phyloP scores from a whole-genome alignment of 1,140 invertebrate genomes.

The Cydia pomonella region DNA sequence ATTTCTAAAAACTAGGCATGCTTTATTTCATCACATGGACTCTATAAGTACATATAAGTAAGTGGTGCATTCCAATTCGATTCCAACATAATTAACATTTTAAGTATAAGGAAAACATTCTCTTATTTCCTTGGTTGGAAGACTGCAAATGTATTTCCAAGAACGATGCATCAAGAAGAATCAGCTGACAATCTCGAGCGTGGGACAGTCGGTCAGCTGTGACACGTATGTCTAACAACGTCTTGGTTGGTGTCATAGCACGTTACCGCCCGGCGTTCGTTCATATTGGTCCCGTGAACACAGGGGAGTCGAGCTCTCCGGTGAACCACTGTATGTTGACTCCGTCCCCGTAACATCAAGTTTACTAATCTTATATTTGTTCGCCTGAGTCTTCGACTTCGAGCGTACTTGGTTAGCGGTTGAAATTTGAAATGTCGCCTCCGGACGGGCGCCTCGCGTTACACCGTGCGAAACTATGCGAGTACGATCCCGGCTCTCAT shows the following conservation, averaged over 20 bases:
- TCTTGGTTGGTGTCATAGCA: not conserved
- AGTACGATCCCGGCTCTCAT: slow-evolving; percentile 51
- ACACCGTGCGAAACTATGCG: slow-evolving; percentile 73
- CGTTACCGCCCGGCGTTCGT: not conserved
- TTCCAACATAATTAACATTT: not conserved
- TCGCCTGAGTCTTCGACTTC: not conserved
- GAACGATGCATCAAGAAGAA: not conserved
- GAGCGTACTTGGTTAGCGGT: not conserved
- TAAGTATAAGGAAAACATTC: not conserved
- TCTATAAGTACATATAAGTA: too few species aligned
- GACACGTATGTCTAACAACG: slow-evolving; percentile 7
- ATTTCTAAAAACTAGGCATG: too few species aligned
- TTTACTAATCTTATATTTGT: too few species aligned
- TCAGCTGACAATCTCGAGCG: slow-evolving; percentile 12
- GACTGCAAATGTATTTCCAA: not conserved
- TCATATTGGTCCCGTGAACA: not conserved
- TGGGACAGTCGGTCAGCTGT: slow-evolving; percentile 2
- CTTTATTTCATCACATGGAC: too few species aligned
- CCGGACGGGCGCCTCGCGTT: slow-evolving; percentile 34
- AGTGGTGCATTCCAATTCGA: not conserved
- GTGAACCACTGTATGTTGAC: not conserved
- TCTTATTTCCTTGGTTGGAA: not conserved
- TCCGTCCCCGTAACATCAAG: not conserved
- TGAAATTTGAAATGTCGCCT: too few species aligned
- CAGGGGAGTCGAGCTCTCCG: not conserved